Percentiles rank a stretch among this genome's conserved stretches.
Conservation (phyloP, 2,113 vertebrate species). For the Lethenteron reissneri region DNA sequence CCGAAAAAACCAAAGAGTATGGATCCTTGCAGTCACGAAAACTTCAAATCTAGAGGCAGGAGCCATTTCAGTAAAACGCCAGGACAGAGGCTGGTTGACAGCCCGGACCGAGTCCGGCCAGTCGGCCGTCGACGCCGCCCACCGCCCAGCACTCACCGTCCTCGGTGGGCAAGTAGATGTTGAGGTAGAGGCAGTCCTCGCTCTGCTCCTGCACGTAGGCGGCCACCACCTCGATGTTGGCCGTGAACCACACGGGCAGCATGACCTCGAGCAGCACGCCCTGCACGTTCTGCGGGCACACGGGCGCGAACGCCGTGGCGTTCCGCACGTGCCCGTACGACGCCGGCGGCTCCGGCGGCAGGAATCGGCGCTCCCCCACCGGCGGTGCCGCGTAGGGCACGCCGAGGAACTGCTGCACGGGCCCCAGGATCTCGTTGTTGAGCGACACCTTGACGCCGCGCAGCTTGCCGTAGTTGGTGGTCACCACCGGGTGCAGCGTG, state of each 20-base stretch:
- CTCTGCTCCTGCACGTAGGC: slow-evolving; percentile 94
- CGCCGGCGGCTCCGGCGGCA: slow-evolving; percentile 62
- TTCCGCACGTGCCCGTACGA: slow-evolving; percentile 74
- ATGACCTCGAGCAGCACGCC: slow-evolving; percentile 90
- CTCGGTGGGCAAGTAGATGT: slow-evolving; percentile 97
- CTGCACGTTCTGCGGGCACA: slow-evolving; percentile 90
- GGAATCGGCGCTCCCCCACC: slow-evolving; percentile 69
- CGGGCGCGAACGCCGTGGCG: slow-evolving; percentile 74
- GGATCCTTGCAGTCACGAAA: no score
- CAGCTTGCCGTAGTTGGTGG: slow-evolving; percentile 57
- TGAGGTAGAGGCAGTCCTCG: slow-evolving; percentile 92
- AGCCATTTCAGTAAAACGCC: no score
- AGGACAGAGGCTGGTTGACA: no score
- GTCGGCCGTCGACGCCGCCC: no score
- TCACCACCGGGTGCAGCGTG: slow-evolving; percentile 45
- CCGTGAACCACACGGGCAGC: slow-evolving; percentile 98
- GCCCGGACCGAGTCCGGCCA: no score
- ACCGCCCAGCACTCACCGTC: slow-evolving; percentile 62
- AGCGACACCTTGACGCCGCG: slow-evolving; percentile 90
- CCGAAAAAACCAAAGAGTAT: no score
- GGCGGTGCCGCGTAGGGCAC: slow-evolving; percentile 86
- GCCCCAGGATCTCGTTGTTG: slow-evolving; percentile 90
- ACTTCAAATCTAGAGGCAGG: no score
- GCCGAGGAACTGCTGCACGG: slow-evolving; percentile 82
- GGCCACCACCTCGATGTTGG: slow-evolving; percentile 83